phyloP scores from a whole-genome alignment of 2,888 invertebrate species.

The Neoascia interrupta region DNA sequence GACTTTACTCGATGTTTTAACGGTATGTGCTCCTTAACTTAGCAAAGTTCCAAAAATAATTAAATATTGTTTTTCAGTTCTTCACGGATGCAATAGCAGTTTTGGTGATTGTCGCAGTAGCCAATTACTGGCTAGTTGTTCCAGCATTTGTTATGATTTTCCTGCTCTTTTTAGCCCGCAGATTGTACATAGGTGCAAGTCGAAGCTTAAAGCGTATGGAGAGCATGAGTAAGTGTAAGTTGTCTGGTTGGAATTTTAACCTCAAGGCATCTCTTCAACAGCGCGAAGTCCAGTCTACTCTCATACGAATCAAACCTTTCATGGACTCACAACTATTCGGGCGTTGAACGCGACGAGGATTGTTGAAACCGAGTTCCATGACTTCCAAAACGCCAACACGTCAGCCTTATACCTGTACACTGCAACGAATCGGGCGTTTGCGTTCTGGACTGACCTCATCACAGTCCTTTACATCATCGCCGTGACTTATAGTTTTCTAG shows the following conservation, averaged over 20 bases:
- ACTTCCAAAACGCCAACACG: constrained; percentile 85
- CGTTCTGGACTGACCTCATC: constrained; percentile 93
- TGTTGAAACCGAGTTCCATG: constrained; percentile 84
- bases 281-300: constrained; percentile 90
- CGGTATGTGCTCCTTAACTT: constrained; percentile 79
- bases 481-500: constrained; percentile 91
- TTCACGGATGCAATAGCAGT: constrained; percentile 80
- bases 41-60: neutral
- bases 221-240: constrained; percentile 75
- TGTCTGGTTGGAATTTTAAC: neutral
- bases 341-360: constrained; percentile 85
- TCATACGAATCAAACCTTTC: constrained; percentile 87
- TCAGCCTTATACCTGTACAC: constrained; percentile 90
- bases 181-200: constrained; percentile 81
- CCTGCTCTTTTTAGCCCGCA: constrained; percentile 83
- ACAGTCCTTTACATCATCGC: constrained; percentile 91
- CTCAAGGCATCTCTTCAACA: constrained; percentile 76
- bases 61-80: constrained; percentile 72
- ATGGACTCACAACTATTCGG: constrained; percentile 88
- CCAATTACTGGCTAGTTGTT: constrained; percentile 83
- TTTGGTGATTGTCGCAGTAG: constrained; percentile 83
- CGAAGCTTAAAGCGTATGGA: constrained; percentile 81
- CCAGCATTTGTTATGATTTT: constrained; percentile 82
- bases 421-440: constrained; percentile 94
- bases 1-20: constrained; percentile 83